A percentile compares a stretch with the other conserved stretches of the same genome.
Evolutionary conservation across 2,113 vertebrate species (phyloP).

Genomic region (Erinaceus europaeus): DNA sequence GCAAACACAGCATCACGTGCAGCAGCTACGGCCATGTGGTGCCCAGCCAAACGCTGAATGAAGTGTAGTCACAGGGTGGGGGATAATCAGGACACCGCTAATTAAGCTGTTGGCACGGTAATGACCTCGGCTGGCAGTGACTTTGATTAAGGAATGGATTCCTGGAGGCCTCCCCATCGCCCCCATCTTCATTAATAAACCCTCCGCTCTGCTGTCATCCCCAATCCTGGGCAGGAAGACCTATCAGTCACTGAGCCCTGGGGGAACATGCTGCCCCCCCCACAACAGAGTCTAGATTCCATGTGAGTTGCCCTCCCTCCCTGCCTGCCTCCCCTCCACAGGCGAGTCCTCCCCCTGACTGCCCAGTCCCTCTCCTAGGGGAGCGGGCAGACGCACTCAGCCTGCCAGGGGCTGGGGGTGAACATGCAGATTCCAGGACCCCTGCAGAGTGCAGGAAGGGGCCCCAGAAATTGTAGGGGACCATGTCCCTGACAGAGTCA

Average conservation of each 20-base stretch:
- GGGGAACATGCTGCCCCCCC: neutral
- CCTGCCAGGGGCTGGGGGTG: neutral
- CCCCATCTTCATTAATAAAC: neutral
- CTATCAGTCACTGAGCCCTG: neutral
- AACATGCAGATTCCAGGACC: neutral
- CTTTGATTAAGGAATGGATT: conserved; percentile 39
- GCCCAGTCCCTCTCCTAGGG: neutral
- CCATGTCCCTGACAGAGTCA: neutral
- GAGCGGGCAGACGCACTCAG: too few relatives aligned
- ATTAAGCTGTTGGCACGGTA: conserved; percentile 62
- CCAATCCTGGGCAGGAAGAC: neutral
- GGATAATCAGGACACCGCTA: conserved; percentile 59
- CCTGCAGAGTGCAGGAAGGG: neutral
- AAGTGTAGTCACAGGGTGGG: neutral
- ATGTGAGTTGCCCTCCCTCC: too few relatives aligned
- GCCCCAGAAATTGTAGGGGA: too few relatives aligned
- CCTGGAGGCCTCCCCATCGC: neutral
- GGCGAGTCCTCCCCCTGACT: too few relatives aligned
- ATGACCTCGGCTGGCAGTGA: neutral
- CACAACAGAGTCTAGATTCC: neutral
- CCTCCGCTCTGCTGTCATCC: rapidly evolving
- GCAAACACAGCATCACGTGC: neutral
- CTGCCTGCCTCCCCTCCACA: neutral
- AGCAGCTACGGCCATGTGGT: neutral
- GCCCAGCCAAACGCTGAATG: neutral